A percentile compares a stretch with the other conserved stretches of the same genome.
These are phyloP conservation scores for Limnephilus auricula DNA, from an alignment of 2,888 invertebrate species.

Conservation along the genomic window DNA sequence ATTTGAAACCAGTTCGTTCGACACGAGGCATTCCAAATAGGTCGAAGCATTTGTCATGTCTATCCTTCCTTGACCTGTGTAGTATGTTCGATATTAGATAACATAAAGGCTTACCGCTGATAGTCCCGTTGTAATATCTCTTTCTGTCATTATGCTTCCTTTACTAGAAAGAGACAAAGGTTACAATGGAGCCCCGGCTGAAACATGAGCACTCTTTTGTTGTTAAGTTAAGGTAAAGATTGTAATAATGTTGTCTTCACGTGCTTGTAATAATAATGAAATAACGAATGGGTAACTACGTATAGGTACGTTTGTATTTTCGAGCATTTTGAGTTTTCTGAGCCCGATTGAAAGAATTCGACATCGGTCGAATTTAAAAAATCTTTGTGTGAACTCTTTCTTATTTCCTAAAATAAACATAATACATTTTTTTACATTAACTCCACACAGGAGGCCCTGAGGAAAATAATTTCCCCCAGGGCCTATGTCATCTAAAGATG, in stretches of 20 bases:
- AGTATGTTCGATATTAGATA: background rate
- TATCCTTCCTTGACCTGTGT: background rate
- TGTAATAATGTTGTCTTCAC: too few relatives aligned
- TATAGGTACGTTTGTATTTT: background rate
- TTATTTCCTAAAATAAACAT: too few relatives aligned
- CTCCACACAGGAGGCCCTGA: too few relatives aligned
- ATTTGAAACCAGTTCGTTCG: background rate
- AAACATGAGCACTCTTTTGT: too few relatives aligned
- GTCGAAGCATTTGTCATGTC: background rate
- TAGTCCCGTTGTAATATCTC: background rate
- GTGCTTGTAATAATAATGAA: too few relatives aligned
- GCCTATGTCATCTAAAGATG: too few relatives aligned
- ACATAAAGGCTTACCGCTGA: background rate
- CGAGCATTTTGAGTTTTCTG: background rate
- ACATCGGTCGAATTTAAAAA: too few relatives aligned
- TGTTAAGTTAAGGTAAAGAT: too few relatives aligned
- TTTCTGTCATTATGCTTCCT: background rate
- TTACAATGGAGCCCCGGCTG: background rate
- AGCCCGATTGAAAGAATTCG: background rate
- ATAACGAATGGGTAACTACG: background rate
- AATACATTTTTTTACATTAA: too few relatives aligned
- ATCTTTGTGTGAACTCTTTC: too few relatives aligned
- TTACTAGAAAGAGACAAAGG: background rate
- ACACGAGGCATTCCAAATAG: background rate
- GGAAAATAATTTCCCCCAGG: too few relatives aligned